phyloP scores from a whole-genome alignment of 2,113 vertebrate species.

The Poecilia latipinna region DNA sequence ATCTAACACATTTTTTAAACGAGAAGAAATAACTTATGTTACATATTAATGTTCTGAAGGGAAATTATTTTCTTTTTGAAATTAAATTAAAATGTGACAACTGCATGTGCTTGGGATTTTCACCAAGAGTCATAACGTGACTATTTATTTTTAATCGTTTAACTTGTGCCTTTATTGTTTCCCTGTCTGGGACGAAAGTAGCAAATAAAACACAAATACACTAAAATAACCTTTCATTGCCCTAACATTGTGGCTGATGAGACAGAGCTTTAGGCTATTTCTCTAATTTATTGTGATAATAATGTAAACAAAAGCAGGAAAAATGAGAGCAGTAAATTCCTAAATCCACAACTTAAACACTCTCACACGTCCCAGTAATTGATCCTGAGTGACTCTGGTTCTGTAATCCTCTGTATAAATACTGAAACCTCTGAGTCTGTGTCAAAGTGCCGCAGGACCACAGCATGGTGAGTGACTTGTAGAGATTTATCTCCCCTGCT shows the following conservation, averaged over 20 bases:
- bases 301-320: not conserved
- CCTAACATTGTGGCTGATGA: not conserved
- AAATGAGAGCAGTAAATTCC: not conserved
- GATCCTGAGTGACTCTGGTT: not conserved
- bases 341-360: not conserved
- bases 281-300: too few relatives aligned
- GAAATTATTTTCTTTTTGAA: too few relatives aligned
- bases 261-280: not conserved
- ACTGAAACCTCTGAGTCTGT: not conserved
- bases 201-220: not conserved
- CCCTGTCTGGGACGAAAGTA: not conserved
- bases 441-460: slow-evolving; percentile 3
- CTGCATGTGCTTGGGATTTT: not conserved
- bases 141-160: not conserved
- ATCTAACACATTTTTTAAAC: not conserved
- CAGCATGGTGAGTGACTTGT: not conserved
- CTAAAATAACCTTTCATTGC: not conserved
- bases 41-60: not conserved
- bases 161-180: not conserved
- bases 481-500: slow-evolving; percentile 3
- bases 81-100: not conserved
- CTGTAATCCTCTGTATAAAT: not conserved
- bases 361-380: not conserved
- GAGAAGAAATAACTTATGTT: not conserved
- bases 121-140: not conserved